These are phyloP conservation scores for Rotaria sp. DNA, from an alignment of 2,888 invertebrate species.

Conservation along the genomic window DNA sequence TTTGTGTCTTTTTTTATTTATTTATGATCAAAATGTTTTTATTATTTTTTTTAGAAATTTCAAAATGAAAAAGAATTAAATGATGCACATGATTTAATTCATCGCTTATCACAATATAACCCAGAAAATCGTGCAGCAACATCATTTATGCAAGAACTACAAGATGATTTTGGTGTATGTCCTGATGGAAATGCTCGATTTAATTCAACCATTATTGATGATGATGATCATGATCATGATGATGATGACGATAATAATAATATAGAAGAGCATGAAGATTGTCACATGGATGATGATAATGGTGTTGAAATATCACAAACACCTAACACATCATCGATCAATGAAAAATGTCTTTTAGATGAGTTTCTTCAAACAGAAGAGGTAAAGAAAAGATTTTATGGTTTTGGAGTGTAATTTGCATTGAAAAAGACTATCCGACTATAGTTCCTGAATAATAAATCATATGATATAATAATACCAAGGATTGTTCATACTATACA, in stretches of 20 bases:
- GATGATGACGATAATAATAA: background rate
- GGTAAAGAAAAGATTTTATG: background rate
- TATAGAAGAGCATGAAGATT: background rate
- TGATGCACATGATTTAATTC: background rate
- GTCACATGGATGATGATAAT: background rate
- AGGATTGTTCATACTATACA: too few relatives aligned
- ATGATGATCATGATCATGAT: background rate
- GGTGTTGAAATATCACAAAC: background rate
- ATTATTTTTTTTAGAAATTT: background rate
- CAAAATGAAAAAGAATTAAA: slow-evolving; percentile 8
- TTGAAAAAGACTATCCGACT: background rate
- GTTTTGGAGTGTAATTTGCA: too few relatives aligned
- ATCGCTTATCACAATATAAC: background rate
- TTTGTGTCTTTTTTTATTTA: too few relatives aligned
- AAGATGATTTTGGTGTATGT: background rate
- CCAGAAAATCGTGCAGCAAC: background rate
- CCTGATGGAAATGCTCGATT: background rate
- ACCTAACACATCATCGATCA: background rate
- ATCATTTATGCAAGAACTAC: slow-evolving; percentile 5
- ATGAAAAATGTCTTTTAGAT: slow-evolving; percentile 24
- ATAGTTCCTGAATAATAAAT: background rate
- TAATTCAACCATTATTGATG: background rate
- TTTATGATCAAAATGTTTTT: background rate
- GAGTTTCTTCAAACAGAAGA: slow-evolving; percentile 14
- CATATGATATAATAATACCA: too few relatives aligned